Evolutionary conservation across 2,113 vertebrate genomes (phyloP).

Genomic region (Hydrochoerus hydrochaeris): DNA sequence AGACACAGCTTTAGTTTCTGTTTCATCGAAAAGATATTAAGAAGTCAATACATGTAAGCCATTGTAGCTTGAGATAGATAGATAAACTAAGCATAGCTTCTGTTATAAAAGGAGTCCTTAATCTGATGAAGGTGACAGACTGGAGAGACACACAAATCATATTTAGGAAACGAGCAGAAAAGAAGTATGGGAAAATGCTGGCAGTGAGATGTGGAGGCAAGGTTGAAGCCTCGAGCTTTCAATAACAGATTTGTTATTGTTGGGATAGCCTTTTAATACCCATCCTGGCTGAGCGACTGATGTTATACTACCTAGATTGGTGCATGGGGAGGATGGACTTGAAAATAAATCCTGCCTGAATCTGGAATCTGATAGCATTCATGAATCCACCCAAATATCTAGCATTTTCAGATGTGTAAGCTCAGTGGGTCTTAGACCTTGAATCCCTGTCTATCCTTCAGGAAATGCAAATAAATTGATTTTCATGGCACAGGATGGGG

Average conservation of each 20-base stretch:
- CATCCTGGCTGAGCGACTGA: neutral
- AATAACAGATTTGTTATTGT: neutral
- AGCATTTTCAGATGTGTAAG: neutral
- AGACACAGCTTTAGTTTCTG: neutral
- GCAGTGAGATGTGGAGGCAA: neutral
- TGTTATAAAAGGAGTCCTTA: neutral
- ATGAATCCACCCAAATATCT: neutral
- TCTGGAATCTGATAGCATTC: neutral
- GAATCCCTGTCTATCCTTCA: neutral
- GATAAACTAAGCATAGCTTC: neutral
- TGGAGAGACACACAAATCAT: neutral
- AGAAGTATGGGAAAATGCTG: neutral
- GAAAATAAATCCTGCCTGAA: neutral
- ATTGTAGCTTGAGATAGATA: neutral
- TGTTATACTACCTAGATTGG: too few relatives aligned
- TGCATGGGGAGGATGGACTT: neutral
- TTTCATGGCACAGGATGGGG: neutral
- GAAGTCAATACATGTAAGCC: neutral
- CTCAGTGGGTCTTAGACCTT: neutral
- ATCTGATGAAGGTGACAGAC: neutral
- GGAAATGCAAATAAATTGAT: neutral
- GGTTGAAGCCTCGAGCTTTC: neutral
- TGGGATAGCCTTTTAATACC: neutral
- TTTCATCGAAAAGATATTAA: neutral
- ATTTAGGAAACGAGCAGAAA: neutral